Evolutionary conservation across 1,140 invertebrate genomes (phyloP).

Genomic region (Leptonema lineaticorne): DNA sequence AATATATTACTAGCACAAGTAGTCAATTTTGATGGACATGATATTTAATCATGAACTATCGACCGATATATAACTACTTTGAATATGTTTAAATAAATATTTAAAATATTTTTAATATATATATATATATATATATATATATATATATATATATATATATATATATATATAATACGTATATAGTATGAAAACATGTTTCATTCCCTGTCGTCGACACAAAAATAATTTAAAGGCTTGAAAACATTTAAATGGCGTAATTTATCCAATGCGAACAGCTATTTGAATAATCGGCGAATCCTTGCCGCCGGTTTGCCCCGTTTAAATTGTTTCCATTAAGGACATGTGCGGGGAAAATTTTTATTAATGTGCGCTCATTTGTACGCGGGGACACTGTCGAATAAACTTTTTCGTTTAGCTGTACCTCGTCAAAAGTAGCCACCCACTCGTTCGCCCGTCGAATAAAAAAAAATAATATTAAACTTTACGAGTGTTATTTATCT

Average conservation of each 20-base stretch:
- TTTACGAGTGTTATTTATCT: no score
- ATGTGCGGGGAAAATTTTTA: conserved; percentile 26
- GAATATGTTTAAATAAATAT: not conserved
- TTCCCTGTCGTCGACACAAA: no score
- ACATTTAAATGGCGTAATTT: conserved; percentile 26
- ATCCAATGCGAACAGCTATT: conserved; percentile 17
- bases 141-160: not conserved
- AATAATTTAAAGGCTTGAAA: conserved; percentile 26
- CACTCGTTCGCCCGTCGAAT: no score
- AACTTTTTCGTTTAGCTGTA: conserved; percentile 12
- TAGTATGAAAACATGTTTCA: no score
- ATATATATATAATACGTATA: not conserved
- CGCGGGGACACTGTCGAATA: not conserved
- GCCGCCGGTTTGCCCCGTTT: conserved; percentile 21
- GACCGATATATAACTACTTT: no score
- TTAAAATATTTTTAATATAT: not conserved
- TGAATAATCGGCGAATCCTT: conserved; percentile 29
- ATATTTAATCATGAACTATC: not conserved
- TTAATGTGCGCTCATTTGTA: conserved; percentile 28
- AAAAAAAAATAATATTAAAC: no score
- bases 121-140: not conserved
- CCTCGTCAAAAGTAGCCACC: no score
- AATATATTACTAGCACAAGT: not conserved
- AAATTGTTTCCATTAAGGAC: conserved; percentile 31
- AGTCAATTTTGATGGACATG: not conserved